Percentiles rank a stretch among this genome's conserved stretches.
Conservation (phyloP, 2,888 invertebrate species). For the Cephus sareptanus region DNA sequence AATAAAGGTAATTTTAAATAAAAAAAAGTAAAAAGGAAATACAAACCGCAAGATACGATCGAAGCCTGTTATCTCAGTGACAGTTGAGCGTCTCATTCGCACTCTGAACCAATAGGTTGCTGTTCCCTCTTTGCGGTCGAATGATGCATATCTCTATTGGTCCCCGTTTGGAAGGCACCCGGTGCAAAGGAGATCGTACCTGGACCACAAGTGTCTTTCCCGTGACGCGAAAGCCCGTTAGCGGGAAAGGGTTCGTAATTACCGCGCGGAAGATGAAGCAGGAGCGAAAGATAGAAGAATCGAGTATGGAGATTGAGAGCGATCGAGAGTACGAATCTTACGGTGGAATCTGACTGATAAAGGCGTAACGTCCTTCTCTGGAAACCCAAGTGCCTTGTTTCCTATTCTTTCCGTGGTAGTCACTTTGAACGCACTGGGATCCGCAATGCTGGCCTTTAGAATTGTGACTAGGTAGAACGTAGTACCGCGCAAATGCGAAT, state of each 20-base stretch:
- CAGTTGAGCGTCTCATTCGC: not conserved
- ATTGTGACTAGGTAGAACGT: not conserved
- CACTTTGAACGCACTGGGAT: no score
- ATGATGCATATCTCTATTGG: not conserved
- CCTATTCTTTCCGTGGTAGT: no score
- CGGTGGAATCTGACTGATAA: not conserved
- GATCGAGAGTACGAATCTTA: not conserved
- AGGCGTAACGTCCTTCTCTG: not conserved
- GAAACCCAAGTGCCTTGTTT: no score
- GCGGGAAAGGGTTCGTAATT: not conserved
- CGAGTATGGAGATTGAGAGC: no score
- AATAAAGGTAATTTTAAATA: not conserved
- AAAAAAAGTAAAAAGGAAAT: not conserved
- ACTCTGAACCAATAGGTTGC: not conserved
- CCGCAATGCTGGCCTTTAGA: not conserved
- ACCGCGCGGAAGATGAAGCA: not conserved
- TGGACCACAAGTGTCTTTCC: not conserved
- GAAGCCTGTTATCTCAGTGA: not conserved
- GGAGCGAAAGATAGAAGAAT: not conserved
- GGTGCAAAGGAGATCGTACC: not conserved
- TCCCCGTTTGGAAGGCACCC: not conserved
- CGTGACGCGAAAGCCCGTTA: not conserved
- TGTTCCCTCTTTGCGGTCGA: not conserved
- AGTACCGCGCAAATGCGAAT: no score
- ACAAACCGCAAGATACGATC: not conserved